Base-by-base conservation (phyloP, 2,797 vertebrate species). In the Brachyalestes nurse region DNA sequence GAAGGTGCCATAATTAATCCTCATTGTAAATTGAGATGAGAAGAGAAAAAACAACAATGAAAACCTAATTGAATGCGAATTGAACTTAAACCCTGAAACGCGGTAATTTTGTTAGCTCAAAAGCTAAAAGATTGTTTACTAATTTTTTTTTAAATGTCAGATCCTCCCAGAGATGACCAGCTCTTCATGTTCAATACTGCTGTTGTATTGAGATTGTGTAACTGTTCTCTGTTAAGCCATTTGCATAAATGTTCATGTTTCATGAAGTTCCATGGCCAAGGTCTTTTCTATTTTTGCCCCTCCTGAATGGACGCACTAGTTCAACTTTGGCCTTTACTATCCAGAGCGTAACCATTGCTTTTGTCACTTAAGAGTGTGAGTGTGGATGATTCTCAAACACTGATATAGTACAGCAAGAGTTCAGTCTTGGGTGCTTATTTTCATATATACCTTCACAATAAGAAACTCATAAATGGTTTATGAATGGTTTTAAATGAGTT, bases 221-320 rank as follows among this genome's bases (percentile, higher is more conserved):
- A 91, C 91, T 93, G 90, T 94, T 88, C 90, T 91, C 85, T 88
- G 88, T 94, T 93, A 91, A 90, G 75, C 91, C 91, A 92, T 95
- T 94, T 94, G 92, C 94, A 95, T 95, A 95, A 95, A 95, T 91
- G 91, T 90, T 49, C 47, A 49, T 77, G 90, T 94, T 94, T 93
- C 93, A 94, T 93, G 89, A 92, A 90, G 78, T 75, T 71, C 21
- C 28, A 60, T 72, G 65, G 66, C 58, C 64, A 9, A 85, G 62
- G 80, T 81, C 86, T 66, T 0, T 84, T 85, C 82, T 87, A 47
- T 49, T 72, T 21, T 60, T 71, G 66, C 42, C 17, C 12, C 0
- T 65, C 1, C 13, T 64, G 25, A 28, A 16, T 34, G 2, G 14
- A 55, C 17, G 19, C 3, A n/a, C 4, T 55, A 19, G 53, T 51